These are phyloP conservation scores for Ophiodon elongatus DNA, from an alignment of 2,113 vertebrate genomes.

Conservation along the genomic window DNA sequence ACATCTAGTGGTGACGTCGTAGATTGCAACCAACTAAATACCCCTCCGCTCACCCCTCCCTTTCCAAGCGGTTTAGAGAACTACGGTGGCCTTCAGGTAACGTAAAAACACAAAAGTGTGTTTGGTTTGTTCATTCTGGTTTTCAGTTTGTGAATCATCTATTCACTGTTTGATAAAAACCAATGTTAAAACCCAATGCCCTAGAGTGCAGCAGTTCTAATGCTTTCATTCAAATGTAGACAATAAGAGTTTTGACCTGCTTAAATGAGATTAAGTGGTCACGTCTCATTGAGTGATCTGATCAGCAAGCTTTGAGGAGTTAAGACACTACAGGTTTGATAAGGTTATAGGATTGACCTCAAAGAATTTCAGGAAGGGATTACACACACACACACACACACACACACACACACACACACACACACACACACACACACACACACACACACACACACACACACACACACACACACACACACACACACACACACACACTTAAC, in stretches of 20 bases:
- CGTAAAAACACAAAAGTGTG: too few species aligned
- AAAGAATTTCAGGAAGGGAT: not conserved
- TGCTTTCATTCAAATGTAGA: not conserved
- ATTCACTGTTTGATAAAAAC: not conserved
- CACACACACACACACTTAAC: too few species aligned
- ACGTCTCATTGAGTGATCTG: conserved; percentile 14
- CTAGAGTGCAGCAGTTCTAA: not conserved
- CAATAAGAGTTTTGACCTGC: conserved; percentile 7
- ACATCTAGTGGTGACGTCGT: not conserved
- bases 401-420: too few species aligned
- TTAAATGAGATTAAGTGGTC: conserved; percentile 27
- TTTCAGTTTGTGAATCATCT: not conserved
- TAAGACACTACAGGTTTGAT: conserved; percentile 12
- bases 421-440: too few species aligned
- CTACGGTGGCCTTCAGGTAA: too few species aligned
- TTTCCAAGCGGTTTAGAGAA: too few species aligned
- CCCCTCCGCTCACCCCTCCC: too few species aligned
- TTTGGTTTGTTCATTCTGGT: too few species aligned
- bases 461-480: too few species aligned
- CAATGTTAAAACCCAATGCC: not conserved
- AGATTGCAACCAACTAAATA: too few species aligned
- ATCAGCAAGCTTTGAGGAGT: conserved; percentile 30
- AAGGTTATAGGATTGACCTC: conserved; percentile 12
- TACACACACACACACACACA: not conserved
- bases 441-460: too few species aligned